Evolutionary conservation across 2,797 vertebrate species (phyloP).

Genomic region (Peromyscus eremicus): DNA sequence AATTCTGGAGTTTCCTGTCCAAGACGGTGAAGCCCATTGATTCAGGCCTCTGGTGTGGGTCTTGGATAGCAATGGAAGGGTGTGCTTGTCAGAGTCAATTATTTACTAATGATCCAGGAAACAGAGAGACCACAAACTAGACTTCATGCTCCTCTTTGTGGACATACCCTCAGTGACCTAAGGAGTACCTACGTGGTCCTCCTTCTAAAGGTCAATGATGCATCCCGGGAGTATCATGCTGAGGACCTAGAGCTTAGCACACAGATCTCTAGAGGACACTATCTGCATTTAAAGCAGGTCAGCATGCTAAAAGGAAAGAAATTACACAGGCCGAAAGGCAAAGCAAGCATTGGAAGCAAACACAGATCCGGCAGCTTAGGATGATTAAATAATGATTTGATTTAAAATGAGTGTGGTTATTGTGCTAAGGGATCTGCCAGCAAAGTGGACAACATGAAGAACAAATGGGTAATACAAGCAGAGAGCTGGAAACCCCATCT

Average conservation of each 20-base stretch:
- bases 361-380: neutral
- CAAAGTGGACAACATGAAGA: neutral
- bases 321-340: neutral
- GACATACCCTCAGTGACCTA: neutral
- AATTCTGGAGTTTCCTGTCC: neutral
- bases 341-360: neutral
- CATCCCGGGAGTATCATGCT: neutral
- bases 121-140: neutral
- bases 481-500: neutral
- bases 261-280: neutral
- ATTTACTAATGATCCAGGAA: neutral
- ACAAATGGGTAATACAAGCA: neutral
- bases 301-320: neutral
- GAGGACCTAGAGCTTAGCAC: neutral
- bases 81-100: neutral
- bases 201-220: neutral
- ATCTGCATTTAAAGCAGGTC: neutral
- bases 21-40: neutral
- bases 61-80: neutral
- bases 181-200: neutral
- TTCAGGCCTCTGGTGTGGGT: neutral
- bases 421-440: neutral
- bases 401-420: neutral
- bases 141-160: neutral
- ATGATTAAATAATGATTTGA: neutral